Conservation (phyloP, 2,888 invertebrate genomes). For the Caenorhabditis auriculariae region DNA sequence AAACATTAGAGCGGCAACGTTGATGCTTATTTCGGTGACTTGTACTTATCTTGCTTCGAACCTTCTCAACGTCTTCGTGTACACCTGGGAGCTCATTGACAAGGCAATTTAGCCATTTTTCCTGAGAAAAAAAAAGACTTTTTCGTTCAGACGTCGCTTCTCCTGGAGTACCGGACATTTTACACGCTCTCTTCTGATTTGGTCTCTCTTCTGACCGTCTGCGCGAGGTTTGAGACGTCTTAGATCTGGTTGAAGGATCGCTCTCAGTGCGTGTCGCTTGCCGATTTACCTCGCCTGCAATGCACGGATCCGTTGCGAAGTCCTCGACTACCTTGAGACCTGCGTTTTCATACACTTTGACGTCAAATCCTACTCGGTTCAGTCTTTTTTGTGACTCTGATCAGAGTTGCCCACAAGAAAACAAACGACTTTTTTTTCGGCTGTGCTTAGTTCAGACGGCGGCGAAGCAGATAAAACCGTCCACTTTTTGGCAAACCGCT, state of each 20-base stretch:
- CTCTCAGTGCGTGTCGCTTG: conserved; percentile 43
- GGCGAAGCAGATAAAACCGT: no score
- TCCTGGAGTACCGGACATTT: conserved; percentile 43
- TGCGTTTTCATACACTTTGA: conserved; percentile 20
- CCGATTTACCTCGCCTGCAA: conserved; percentile 59
- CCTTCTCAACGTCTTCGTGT: conserved; percentile 52
- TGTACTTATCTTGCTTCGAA: conserved; percentile 58
- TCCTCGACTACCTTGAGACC: conserved; percentile 28
- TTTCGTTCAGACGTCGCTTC: conserved; percentile 29
- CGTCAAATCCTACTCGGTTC: conserved; percentile 27
- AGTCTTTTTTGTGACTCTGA: no score
- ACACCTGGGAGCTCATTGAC: conserved; percentile 55
- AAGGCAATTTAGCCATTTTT: conserved; percentile 13
- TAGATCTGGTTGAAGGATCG: neutral
- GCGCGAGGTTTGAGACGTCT: conserved; percentile 35
- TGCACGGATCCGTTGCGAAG: conserved; percentile 40
- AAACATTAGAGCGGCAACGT: conserved; percentile 57
- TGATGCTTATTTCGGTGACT: conserved; percentile 57
- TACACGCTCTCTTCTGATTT: conserved; percentile 56
- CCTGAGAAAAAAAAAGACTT: neutral
- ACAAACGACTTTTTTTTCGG: no score
- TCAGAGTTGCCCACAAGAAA: no score
- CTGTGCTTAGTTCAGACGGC: no score
- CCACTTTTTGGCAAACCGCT: no score
- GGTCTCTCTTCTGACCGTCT: conserved; percentile 53